Percentiles rank a stretch among this genome's conserved stretches.
Conservation (phyloP, 1,140 invertebrate genomes). For the Argopecten irradians region DNA sequence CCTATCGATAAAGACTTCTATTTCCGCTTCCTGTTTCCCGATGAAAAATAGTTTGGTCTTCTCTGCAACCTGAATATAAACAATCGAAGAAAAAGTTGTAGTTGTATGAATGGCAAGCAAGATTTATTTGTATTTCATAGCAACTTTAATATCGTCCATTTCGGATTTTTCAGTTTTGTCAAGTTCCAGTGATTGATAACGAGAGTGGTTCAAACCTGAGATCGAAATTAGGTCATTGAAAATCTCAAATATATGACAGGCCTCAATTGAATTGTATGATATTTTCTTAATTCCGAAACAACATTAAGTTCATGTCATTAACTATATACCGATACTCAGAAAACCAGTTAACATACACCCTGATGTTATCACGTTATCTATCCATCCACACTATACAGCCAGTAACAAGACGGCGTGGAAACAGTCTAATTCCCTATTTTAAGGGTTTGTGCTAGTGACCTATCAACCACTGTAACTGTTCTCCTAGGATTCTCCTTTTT, state of each 20-base stretch:
- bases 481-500: neutral
- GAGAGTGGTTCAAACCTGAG: neutral
- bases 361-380: too few relatives aligned
- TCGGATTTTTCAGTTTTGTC: neutral
- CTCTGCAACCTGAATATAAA: slow-evolving; percentile 58
- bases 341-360: too few relatives aligned
- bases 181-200: neutral
- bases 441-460: neutral
- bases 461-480: neutral
- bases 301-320: too few relatives aligned
- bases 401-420: neutral
- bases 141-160: neutral
- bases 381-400: too few relatives aligned
- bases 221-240: too few relatives aligned
- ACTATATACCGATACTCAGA: too few relatives aligned
- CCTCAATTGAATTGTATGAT: too few relatives aligned
- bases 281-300: too few relatives aligned
- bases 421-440: neutral
- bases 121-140: neutral
- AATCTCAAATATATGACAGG: too few relatives aligned
- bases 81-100: neutral
- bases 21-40: slow-evolving; percentile 68
- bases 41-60: slow-evolving; percentile 66
- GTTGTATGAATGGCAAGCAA: neutral
- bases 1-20: slow-evolving; percentile 65